These are phyloP conservation scores for Thunnus thynnus DNA, from an alignment of 2,113 vertebrate genomes.

Conservation along the genomic window DNA sequence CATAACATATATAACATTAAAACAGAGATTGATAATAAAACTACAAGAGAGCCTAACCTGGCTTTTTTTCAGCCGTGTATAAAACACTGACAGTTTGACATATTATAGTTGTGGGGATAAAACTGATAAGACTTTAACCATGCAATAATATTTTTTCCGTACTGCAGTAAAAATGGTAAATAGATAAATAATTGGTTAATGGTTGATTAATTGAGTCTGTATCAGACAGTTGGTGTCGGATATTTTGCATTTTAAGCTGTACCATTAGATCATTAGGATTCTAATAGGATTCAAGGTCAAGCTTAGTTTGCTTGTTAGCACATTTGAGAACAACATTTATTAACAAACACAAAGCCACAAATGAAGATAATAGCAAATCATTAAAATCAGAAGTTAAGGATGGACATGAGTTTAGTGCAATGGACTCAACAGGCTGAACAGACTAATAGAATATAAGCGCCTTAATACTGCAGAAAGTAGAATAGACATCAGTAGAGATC, in stretches of 20 bases:
- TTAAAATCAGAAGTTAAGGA: not conserved
- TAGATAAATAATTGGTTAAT: not conserved
- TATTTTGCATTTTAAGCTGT: not conserved
- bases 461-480: not conserved
- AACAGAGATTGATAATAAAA: slow-evolving; percentile 22
- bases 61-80: not conserved
- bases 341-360: not conserved
- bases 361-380: not conserved
- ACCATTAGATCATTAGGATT: too few species aligned
- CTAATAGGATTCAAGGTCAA: too few species aligned
- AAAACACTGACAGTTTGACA: slow-evolving; percentile 27
- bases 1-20: not conserved
- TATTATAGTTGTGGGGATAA: not conserved
- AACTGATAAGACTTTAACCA: too few species aligned
- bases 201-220: not conserved
- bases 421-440: not conserved
- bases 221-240: not conserved
- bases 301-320: not conserved
- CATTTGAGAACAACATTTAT: not conserved
- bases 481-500: not conserved
- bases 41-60: slow-evolving; percentile 2
- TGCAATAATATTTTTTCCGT: not conserved
- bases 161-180: not conserved
- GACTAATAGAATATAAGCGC: not conserved
- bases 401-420: not conserved